Base-by-base conservation (phyloP, 2,113 vertebrate genomes). In the Phaethornis superciliosus region DNA sequence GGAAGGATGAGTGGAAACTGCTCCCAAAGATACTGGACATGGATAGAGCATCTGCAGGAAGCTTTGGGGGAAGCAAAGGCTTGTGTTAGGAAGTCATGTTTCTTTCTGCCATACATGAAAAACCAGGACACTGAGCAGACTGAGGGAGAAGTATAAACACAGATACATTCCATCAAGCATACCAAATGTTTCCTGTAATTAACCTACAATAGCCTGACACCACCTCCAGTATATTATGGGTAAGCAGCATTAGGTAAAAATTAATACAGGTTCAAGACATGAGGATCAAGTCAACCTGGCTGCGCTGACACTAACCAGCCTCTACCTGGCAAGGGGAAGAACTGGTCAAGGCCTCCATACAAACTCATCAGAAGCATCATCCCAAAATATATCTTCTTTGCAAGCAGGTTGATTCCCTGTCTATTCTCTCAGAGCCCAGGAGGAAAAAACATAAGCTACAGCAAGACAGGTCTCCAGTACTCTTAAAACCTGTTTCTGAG, bases 1-100 rank as follows among this genome's bases (percentile, higher is more conserved):
- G 91, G 91, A 96, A 95, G 77, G 84, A 91, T 40, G 52, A 81
- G 92, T 80, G 85, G 87, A 88, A 72, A 84, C 67, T 83, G 60
- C 65, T 83, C 67, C 69, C 85, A 65, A 13, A 70, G 82, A 81
- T 91, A 49, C 67, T 85, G 89, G 81, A 6, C 26, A 51, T 0
- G 79, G 83, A 42, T 2, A 78, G 28, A 92, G 85, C 78, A 89
- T 51, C 76, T 88, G 91, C 65, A 97, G 79, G 85, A 97, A 97
- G 49, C 60, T 24, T 91, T 20, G 62, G 60, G 67, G 94, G 92
- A 94, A 89, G 68, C 4, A 72, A 51, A 58, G 42, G 92, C 75
- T 79, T 35, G 21, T 0, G 0, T 46, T 12, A 76, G 95, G 92
- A 96, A 94, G 60, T 54, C 7, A 20, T 70, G 87, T 71, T 94